A percentile compares a stretch with the other conserved stretches of the same genome.
These are phyloP conservation scores for Capreolus pygargus DNA, from an alignment of 2,113 vertebrate species.

Conservation along the genomic window DNA sequence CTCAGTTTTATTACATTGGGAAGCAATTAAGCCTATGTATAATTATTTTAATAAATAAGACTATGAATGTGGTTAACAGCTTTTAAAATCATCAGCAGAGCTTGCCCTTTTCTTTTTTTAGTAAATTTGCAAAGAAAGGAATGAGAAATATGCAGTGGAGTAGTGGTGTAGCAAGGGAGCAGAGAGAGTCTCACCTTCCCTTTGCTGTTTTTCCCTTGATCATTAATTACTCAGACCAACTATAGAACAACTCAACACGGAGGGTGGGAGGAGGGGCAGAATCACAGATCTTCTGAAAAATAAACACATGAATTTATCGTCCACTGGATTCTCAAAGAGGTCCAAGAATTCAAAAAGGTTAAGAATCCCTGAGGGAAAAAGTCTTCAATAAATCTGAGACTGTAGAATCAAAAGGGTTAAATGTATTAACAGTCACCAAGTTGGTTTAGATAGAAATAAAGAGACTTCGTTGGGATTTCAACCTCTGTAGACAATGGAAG, in stretches of 20 bases:
- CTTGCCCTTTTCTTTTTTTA: neutral
- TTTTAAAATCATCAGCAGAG: conserved; percentile 12
- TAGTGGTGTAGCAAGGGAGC: neutral
- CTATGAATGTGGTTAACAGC: neutral
- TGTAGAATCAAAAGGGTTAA: conserved; percentile 60
- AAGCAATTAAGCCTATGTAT: neutral
- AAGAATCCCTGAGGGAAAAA: neutral
- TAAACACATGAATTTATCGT: neutral
- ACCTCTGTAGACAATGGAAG: conserved; percentile 64
- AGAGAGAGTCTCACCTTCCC: neutral
- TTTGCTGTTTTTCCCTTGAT: neutral
- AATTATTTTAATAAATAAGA: conserved; percentile 30
- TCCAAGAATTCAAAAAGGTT: neutral
- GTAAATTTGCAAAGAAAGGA: neutral
- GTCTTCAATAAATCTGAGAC: neutral
- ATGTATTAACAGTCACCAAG: neutral
- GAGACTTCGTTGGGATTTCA: conserved; percentile 45
- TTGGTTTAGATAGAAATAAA: conserved; percentile 44
- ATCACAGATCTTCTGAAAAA: neutral
- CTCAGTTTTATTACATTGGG: neutral
- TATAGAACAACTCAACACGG: neutral
- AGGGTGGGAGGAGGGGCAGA: neutral
- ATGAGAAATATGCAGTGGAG: neutral
- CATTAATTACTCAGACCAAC: neutral
- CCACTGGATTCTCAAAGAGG: neutral